Evolutionary conservation across 2,113 vertebrate species (phyloP).

Genomic region (Ursus arctos): DNA sequence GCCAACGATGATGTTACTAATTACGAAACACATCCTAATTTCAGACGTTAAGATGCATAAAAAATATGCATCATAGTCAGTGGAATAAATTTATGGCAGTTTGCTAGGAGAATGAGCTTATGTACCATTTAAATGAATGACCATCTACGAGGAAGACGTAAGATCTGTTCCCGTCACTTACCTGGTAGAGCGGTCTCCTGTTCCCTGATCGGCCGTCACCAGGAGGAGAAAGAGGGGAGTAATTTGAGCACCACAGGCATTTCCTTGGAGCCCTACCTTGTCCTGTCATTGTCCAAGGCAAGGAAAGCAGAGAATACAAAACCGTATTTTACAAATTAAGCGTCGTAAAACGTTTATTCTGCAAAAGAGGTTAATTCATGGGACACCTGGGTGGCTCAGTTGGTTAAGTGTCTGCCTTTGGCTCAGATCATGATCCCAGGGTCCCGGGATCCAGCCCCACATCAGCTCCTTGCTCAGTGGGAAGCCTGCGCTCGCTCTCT

Average conservation of each 20-base stretch:
- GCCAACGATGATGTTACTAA: neutral
- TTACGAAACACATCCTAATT: neutral
- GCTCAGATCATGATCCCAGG: too few relatives aligned
- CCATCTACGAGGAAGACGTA: neutral
- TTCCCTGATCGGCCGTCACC: neutral
- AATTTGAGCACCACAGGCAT: neutral
- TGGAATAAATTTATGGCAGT: neutral
- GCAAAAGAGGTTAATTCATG: neutral
- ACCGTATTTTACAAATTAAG: neutral
- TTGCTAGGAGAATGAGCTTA: neutral
- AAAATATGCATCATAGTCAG: neutral
- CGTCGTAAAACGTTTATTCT: neutral
- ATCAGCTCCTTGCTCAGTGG: too few relatives aligned
- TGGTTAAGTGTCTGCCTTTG: too few relatives aligned
- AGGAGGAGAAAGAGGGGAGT: neutral
- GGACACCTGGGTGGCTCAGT: too few relatives aligned
- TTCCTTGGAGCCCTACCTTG: neutral
- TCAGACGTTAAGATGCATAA: slow-evolving; percentile 11
- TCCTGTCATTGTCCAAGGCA: neutral
- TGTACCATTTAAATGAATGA: neutral
- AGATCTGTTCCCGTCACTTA: neutral
- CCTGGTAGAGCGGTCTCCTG: neutral
- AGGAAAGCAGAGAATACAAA: neutral
- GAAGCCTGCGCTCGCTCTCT: too few relatives aligned
- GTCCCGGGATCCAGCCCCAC: too few relatives aligned